Conservation (phyloP, 2,797 vertebrate genomes). For the Steatocranus sp. region DNA sequence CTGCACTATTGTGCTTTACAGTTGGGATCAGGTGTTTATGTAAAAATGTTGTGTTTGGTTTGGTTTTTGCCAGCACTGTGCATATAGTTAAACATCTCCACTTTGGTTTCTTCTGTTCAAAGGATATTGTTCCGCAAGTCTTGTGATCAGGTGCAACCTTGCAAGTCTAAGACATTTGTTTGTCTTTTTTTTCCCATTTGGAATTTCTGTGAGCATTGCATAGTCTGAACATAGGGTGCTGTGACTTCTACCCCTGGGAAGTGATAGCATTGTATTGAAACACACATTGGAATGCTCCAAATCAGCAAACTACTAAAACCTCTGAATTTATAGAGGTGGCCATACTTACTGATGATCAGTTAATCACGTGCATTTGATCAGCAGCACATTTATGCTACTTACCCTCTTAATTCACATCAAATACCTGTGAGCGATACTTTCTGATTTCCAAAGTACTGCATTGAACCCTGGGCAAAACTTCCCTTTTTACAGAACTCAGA, state of each 20-base stretch:
- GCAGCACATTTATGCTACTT: not conserved
- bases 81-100: not conserved
- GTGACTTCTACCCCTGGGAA: accelerated
- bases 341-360: not conserved
- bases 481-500: accelerated
- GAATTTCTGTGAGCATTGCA: not conserved
- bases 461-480: not conserved
- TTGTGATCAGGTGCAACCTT: not conserved
- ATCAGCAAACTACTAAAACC: not conserved
- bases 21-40: not conserved
- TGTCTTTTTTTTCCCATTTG: not conserved
- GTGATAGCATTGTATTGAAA: not conserved
- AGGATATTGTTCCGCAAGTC: not conserved
- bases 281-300: not conserved
- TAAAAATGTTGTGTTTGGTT: not conserved
- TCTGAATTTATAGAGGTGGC: not conserved
- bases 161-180: not conserved
- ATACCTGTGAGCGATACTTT: not conserved
- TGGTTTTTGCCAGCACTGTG: not conserved
- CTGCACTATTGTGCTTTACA: not conserved
- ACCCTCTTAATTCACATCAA: not conserved
- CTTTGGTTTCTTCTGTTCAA: not conserved
- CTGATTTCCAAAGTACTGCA: not conserved
- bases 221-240: not conserved
- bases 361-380: not conserved